Base-by-base conservation (phyloP, 2,888 invertebrate species). In the Caenorhabditis sp. region DNA sequence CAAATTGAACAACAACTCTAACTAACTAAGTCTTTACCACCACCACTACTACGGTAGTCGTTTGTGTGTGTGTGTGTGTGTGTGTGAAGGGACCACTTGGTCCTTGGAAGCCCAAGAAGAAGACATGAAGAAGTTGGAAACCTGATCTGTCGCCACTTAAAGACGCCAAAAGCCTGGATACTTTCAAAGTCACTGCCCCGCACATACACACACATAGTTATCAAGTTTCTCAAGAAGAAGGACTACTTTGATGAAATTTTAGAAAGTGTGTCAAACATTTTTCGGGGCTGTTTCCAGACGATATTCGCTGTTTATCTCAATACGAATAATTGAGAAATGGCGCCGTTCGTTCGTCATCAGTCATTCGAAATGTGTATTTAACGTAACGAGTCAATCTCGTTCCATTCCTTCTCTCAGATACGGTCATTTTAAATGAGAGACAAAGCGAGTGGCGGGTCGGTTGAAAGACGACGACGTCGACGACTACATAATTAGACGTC, bases 171-270 rank as follows among this genome's bases (percentile, higher is more conserved):
- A 66, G 66, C 48, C 46, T 48, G 46, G 55, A 56, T 66, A 66
- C 66, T 66, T 66, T 46, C 37, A 58, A 66, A 66, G 65, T 66
- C 65, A 63, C 53, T 53, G 63, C 45, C 55, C 35, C 35, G 35
- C 9, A 5, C 30, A 9, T 46, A 56, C 24, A 56, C 48, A 55
- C 48, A 58, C 56, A 66, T 58, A 58, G 66, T 66, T 66, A 66
- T 66, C 66, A 58, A 66, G 66, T 66, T 66, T 66, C 66, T 41
- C n/a, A n/a, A n/a, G n/a, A n/a, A n/a, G n/a, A n/a, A n/a, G n/a
- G n/a, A n/a, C n/a, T n/a, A n/a, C n/a, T n/a, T n/a, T n/a, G n/a
- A n/a, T n/a, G n/a, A n/a, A n/a, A n/a, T n/a, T n/a, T n/a, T n/a
- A n/a, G n/a, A n/a, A n/a, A n/a, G n/a, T n/a, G n/a, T n/a, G n/a